Conservation (phyloP, 2,797 vertebrate species). For the Neomorphus geoffroyi region DNA sequence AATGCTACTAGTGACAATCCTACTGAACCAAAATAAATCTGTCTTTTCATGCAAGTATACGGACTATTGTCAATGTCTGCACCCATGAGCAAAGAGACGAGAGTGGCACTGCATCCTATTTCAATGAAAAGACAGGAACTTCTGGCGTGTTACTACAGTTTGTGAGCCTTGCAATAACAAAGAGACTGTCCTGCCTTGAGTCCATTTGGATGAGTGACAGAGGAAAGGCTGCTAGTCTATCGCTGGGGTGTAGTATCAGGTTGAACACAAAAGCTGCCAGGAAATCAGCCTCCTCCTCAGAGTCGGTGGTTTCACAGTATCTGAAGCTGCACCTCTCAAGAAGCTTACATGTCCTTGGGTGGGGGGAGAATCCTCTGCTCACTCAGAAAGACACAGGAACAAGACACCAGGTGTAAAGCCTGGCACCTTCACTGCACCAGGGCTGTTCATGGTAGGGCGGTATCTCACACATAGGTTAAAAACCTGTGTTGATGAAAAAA, state of each 20-base stretch:
- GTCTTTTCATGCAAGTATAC: neutral
- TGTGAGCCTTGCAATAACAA: neutral
- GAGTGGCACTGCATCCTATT: neutral
- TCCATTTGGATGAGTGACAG: neutral
- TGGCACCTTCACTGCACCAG: neutral
- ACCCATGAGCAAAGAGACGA: neutral
- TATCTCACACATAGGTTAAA: neutral
- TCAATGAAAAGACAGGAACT: neutral
- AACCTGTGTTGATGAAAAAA: neutral
- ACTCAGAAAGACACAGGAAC: neutral
- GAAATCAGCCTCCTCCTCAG: neutral
- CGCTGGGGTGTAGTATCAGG: neutral
- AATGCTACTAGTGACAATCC: neutral
- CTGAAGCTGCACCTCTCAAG: neutral
- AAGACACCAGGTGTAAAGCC: neutral
- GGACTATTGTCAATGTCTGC: neutral
- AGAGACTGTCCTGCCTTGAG: neutral
- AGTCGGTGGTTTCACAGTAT: neutral
- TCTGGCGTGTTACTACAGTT: neutral
- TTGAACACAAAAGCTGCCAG: neutral
- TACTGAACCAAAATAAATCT: conserved; percentile 23
- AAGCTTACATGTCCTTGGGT: neutral
- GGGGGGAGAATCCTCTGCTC: neutral
- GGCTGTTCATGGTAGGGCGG: neutral
- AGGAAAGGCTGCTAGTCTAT: neutral